Base-by-base conservation (phyloP, 2,888 invertebrate species). In the Gerris lacustris region DNA sequence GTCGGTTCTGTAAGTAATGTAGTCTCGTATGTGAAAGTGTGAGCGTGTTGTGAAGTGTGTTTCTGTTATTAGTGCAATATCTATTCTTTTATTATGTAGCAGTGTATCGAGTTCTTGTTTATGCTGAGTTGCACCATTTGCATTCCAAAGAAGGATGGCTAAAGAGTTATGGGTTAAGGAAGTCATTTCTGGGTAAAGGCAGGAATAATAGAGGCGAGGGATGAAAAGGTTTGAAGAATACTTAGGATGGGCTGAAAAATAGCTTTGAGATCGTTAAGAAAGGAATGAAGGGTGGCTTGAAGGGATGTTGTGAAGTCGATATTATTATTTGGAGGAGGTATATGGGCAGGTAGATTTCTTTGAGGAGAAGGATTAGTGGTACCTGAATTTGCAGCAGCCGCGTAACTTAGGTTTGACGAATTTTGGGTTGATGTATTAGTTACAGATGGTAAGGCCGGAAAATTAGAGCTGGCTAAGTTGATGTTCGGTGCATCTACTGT, bases 1-100 rank as follows among this genome's bases (percentile, higher is more conserved):
- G 66, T 70, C 75, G 5, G 74, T 76, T 77, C 79, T 64, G 78
- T 79, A 72, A 77, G 79, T 72, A 76, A 71, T 67, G 75, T 77
- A 72, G 74, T 70, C 44, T 6, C 70, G 71, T 17, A 76, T 71
- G 44, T 70, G 70, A 18, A 75, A 67, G 63, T 69, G 70, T 31
- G 69, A 74, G 70, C 72, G 75, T 0, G 44, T 18, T 11, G 75
- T 74, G 18, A 76, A 75, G 63, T 75, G 75, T 6, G 75, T 76
- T 72, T 76, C 76, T 5, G 75, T 74, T 6, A 75, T 72, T 11
- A 73, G 66, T 9, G 66, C 43, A 17, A 72, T 63, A 55, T 72
- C 69, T 6, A 71, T 72, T n/a, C 74, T 62, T 63, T 63, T 44
- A 44, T 62, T 31, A 69, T 67, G 67, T 11, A 67, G 67, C 43